Base-by-base conservation (phyloP, 2,797 vertebrate genomes). In the Sylvia borin region DNA sequence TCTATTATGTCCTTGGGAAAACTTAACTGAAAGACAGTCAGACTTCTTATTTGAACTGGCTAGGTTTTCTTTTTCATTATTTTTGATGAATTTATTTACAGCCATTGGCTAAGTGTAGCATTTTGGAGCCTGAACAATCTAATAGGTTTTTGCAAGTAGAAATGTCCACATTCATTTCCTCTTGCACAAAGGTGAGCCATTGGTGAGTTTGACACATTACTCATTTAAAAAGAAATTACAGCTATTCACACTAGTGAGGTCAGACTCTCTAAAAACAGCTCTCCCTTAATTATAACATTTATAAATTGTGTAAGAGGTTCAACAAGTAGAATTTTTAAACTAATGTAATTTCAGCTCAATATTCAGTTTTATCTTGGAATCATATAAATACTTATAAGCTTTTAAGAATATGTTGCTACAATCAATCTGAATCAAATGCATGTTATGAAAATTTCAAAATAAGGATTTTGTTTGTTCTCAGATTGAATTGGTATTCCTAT, bases 301-400 rank as follows among this genome's bases (percentile, higher is more conserved):
- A 51, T 7, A 88, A 77, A 64, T 73, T 1, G 38, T 64, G 5
- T 10, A 77, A 64, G 18, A 68, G 2, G 18, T 66, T 84, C 36
- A 45, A 77, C 4, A 81, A 66, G 22, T n/a, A 40, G 7, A 80
- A 75, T 55, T 87, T 82, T 66, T 66, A 36, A 79, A 29, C 17
- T 40, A 42, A 54, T 45, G 2, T 14, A 7, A 24, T 48, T 67
- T 76, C 75, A 65, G 20, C 24, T 11, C 25, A 61, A n/a, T 68
- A 51, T 58, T 77, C 61, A 32, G 11, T 61, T 78, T 75, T 78
- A 65, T 50, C 34, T 68, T 31, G 10, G 16, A 64, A 64, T 53
- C 2, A 1, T 0, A 0, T 40, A 45, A 34, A 17, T 26, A 14
- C 11, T 58, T 79, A 58, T 3, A 48, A 77, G 32, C 14, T 13